Evolutionary conservation across 2,113 vertebrate species (phyloP).

Genomic region (Arizona elegans): DNA sequence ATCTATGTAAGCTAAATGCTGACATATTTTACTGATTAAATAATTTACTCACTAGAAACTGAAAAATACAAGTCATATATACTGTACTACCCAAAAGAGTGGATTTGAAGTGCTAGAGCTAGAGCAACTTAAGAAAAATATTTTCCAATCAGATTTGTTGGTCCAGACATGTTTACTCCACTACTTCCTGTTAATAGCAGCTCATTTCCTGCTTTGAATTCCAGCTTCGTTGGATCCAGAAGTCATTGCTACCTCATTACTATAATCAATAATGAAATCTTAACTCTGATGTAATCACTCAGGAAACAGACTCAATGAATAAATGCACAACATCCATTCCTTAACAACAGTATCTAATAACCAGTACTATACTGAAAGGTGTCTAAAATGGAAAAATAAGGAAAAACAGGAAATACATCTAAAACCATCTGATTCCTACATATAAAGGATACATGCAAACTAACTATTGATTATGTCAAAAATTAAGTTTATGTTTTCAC

Average conservation of each 20-base stretch:
- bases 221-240: not conserved
- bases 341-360: not conserved
- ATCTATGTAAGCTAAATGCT: not conserved
- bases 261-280: not conserved
- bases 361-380: not conserved
- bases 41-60: not conserved
- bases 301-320: conserved; percentile 16
- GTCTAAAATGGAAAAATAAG: not conserved
- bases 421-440: not conserved
- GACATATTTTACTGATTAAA: not conserved
- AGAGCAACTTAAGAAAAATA: not conserved
- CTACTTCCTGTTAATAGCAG: not conserved
- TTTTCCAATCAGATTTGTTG: not conserved
- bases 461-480: not conserved
- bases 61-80: not conserved
- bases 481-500: not conserved
- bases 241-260: not conserved
- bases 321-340: not conserved
- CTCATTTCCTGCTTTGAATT: not conserved
- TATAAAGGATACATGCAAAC: not conserved
- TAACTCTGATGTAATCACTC: not conserved
- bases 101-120: not conserved
- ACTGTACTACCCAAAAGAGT: not conserved
- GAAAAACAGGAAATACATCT: conserved; percentile 11
- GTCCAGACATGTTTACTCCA: not conserved